Evolutionary conservation across 2,888 invertebrate species (phyloP), one percentile per base, ranked within the genome.

Genomic region (Yponomeuta malinellus): DNA sequence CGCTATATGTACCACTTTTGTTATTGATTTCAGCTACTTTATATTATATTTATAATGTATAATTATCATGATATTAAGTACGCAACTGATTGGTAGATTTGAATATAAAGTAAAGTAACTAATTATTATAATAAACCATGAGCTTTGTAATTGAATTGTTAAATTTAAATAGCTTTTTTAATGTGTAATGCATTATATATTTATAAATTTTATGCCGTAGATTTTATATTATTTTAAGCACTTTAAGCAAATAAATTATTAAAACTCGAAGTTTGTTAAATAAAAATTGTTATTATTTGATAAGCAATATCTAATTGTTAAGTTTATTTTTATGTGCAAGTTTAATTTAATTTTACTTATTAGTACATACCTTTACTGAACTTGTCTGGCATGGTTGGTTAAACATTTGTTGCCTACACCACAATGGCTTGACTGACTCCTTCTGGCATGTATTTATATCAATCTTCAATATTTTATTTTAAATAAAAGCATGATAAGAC

Each of bases 141-240:
- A 88, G 87, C 87, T 88, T 88, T 78, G 84, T 85, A 85, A 78
- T 82, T 65, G 81, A 74, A 71, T 73, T 73, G 72, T 73, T 48
- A 72, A 71, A 63, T 70, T 69, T 72, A 68, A 63, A 66, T 72
- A 59, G 67, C 69, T 73, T 68, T 68, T 68, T 68, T 68, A 59
- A 68, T 52, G 23, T 10, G 33, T 68, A 68, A 29, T 10, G 9
- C 48, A 68, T 43, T 9, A 48, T 1, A 37, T 37, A 37, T 67
- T 63, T 63, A 63, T 63, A n/a, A 4, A 67, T 1, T 67, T 31
- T 5, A 10, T 48, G 37, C 33, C 15, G 5, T 31, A 23, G 64
- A 64, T 64, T 64, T 23, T 64, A n/a, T 10, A 29, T 31, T 64
- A 64, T 64, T 29, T 64, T 10, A 63, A 31, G 29, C 10, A 31